Evolutionary conservation across 2,113 vertebrate genomes (phyloP).

Genomic region (Coturnix japonica): DNA sequence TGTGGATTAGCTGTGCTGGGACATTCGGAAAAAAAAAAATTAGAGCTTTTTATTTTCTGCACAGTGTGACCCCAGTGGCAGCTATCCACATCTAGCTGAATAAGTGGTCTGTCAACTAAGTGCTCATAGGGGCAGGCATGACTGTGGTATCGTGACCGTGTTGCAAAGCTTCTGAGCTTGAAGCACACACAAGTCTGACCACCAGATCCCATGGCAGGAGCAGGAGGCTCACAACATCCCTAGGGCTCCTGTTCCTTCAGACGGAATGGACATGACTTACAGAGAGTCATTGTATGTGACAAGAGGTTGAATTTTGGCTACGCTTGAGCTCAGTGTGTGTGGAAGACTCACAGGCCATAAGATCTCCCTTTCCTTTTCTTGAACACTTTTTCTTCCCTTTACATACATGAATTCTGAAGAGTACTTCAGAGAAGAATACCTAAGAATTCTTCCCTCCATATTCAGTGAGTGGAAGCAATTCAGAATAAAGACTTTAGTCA

Average conservation of each 20-base stretch:
- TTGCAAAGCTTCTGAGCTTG: background rate
- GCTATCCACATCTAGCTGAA: background rate
- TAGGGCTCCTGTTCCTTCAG: background rate
- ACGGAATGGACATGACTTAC: background rate
- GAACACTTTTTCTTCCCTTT: background rate
- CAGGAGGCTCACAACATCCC: background rate
- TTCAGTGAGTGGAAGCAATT: background rate
- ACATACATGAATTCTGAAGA: background rate
- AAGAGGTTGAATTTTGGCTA: background rate
- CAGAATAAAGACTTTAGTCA: background rate
- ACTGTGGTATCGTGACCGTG: background rate
- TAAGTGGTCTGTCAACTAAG: background rate
- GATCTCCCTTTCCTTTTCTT: background rate
- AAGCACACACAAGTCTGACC: background rate
- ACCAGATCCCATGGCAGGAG: background rate
- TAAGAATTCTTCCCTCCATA: background rate
- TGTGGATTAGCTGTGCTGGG: background rate
- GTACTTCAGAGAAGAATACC: background rate
- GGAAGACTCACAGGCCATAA: background rate
- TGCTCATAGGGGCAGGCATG: background rate
- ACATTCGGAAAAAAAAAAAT: background rate
- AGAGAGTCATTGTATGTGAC: rapidly evolving
- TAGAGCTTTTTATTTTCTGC: background rate
- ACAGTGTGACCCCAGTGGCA: background rate
- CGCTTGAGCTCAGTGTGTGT: background rate